These are phyloP conservation scores for Penaeus vannamei DNA, from an alignment of 1,140 invertebrate genomes.

Conservation along the genomic window DNA sequence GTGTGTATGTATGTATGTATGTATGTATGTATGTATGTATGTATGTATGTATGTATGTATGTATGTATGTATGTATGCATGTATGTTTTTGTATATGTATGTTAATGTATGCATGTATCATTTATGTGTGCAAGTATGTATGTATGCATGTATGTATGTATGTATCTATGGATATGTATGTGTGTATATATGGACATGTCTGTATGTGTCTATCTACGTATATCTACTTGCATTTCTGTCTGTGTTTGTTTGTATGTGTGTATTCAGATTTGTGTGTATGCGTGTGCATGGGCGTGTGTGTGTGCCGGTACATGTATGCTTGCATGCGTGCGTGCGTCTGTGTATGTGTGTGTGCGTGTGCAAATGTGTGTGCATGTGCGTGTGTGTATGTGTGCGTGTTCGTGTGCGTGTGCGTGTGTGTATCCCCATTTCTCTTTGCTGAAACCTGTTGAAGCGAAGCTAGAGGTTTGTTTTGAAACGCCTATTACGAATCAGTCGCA, in stretches of 20 bases:
- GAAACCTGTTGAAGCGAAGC: background rate
- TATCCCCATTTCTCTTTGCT: background rate
- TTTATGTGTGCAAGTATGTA: too few species aligned
- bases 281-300: too few species aligned
- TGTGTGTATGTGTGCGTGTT: too few species aligned
- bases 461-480: slow-evolving; percentile 4
- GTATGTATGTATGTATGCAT: slow-evolving; percentile 12
- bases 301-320: background rate
- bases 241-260: too few species aligned
- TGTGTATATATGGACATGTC: too few species aligned
- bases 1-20: slow-evolving; percentile 10
- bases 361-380: background rate
- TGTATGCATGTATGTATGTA: background rate
- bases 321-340: background rate
- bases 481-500: background rate
- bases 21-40: background rate
- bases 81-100: too few species aligned
- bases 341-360: slow-evolving; percentile 8
- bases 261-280: too few species aligned
- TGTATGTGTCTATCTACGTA: too few species aligned
- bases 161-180: too few species aligned
- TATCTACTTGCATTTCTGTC: too few species aligned
- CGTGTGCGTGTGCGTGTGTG: slow-evolving; percentile 21
- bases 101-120: too few species aligned
- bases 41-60: background rate